Conservation (phyloP, 2,888 invertebrate genomes). For the Habroteleia sp. region DNA sequence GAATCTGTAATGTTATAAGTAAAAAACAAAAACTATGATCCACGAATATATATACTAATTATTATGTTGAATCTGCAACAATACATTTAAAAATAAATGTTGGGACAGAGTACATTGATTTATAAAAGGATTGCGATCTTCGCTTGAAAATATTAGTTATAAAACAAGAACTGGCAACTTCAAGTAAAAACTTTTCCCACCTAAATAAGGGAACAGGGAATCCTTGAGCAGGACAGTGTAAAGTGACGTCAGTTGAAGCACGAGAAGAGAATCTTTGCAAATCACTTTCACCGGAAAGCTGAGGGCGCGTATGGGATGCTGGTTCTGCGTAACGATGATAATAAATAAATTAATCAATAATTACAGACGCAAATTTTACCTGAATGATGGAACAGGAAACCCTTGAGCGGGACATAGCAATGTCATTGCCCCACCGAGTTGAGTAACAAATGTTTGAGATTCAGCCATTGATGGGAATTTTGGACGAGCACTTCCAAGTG, state of each 20-base stretch:
- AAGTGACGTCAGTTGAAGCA: conserved; percentile 76
- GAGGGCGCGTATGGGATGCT: conserved; percentile 83
- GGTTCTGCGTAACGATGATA: conserved; percentile 81
- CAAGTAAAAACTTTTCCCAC: too few species aligned
- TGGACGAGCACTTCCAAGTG: conserved; percentile 84
- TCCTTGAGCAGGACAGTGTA: conserved; percentile 86
- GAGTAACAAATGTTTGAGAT: conserved; percentile 79
- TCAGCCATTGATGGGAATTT: conserved; percentile 84
- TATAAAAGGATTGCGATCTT: too few species aligned
- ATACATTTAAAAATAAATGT: conserved; percentile 25
- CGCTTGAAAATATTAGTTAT: too few species aligned
- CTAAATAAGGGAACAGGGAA: conserved; percentile 84
- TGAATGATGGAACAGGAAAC: conserved; percentile 82
- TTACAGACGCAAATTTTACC: conserved; percentile 73
- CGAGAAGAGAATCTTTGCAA: conserved; percentile 77
- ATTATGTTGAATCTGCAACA: not conserved
- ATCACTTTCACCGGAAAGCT: conserved; percentile 81
- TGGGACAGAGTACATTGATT: conserved; percentile 71
- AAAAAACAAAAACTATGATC: too few species aligned
- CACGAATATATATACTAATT: too few species aligned
- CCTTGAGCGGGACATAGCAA: conserved; percentile 83
- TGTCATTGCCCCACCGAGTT: conserved; percentile 79
- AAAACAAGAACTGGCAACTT: too few species aligned
- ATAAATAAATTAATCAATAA: conserved; percentile 21
- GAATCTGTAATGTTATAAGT: conserved; percentile 76